Evolutionary conservation across 2,113 vertebrate genomes (phyloP), one percentile per base, ranked within the genome.

Genomic region (Saguinus imperator): DNA sequence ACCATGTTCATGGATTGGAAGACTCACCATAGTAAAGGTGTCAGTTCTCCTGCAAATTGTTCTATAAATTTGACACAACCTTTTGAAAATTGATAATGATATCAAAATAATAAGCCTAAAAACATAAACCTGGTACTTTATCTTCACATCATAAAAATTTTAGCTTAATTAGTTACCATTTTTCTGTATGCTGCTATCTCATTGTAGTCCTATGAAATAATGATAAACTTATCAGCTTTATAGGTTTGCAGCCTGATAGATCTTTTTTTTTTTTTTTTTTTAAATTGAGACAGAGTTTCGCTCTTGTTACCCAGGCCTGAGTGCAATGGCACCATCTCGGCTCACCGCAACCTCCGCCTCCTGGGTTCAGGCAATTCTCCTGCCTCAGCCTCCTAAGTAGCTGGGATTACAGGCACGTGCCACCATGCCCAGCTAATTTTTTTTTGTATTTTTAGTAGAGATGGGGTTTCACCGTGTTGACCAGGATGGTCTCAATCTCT

Each of bases 101-200:
- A 95, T 86, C 32, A 85, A 91, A 94, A 68, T 76, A 66, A 68
- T 6, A 87, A 18, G 20, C 57, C 94, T 70, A 73, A 14, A 90
- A 77, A 80, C 81, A 37, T 1, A 89, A 84, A 79, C 14, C 50
- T 57, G 29, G 20, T 55, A 14, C 6, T 80, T 93, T 27, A 50
- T 50, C 35, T 77, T 85, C 55, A 43, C 29, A 48, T 92, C 20
- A 88, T 72, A 17, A 82, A 92, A 87, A 76, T 16, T 23, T 12
- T 11, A 76, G 10, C n/a, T 87, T 66, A 75, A 83, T 43, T 35
- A 21, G 27, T 40, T 40, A 7, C 3, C n/a, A 1, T 77, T 70
- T 96, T 86, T 86, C 40, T n/a, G 16, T 13, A 6, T 35, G 29
- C 27, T 70, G 1, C 50, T 40, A 4, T 79, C 6, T 81, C 40